Percentiles rank a stretch among this genome's conserved stretches.
Evolutionary conservation across 2,797 vertebrate species (phyloP).

Genomic region (Coregonus suidteri): DNA sequence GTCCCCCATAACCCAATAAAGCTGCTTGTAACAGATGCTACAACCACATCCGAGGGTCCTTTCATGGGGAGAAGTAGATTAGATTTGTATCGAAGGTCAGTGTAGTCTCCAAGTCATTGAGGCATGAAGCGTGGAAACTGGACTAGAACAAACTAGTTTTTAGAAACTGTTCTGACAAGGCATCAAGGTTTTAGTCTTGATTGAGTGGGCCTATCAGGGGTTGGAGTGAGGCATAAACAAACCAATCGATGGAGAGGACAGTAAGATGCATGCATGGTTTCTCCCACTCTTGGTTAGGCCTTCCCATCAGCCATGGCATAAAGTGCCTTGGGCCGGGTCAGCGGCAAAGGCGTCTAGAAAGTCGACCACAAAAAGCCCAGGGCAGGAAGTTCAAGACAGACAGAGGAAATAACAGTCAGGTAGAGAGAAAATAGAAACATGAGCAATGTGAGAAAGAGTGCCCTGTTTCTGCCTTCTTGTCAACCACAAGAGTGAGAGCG

Average conservation of each 20-base stretch:
- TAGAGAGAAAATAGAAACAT: constrained; percentile 1
- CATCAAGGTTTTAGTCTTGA: background rate
- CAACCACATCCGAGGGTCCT: constrained; percentile 7
- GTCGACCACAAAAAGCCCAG: background rate
- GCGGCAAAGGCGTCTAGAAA: background rate
- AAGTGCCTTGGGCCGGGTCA: background rate
- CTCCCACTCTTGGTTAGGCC: background rate
- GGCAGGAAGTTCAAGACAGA: constrained; percentile 16
- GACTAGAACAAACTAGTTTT: background rate
- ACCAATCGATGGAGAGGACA: background rate
- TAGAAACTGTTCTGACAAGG: background rate
- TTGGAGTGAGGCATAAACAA: no score
- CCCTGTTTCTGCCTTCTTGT: background rate
- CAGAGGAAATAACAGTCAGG: constrained; percentile 4
- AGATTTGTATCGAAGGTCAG: constrained; percentile 11
- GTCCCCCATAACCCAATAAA: constrained; percentile 22
- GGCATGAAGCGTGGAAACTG: background rate
- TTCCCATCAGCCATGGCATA: background rate
- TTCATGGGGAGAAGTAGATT: constrained; percentile 18
- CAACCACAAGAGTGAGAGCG: background rate
- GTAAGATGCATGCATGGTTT: background rate
- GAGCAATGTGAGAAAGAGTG: constrained; percentile 3
- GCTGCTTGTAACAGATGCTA: background rate
- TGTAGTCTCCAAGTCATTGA: background rate
- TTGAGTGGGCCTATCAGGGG: background rate